phyloP scores from a whole-genome alignment of 1,140 invertebrate genomes.

The Chymomyza costata region DNA sequence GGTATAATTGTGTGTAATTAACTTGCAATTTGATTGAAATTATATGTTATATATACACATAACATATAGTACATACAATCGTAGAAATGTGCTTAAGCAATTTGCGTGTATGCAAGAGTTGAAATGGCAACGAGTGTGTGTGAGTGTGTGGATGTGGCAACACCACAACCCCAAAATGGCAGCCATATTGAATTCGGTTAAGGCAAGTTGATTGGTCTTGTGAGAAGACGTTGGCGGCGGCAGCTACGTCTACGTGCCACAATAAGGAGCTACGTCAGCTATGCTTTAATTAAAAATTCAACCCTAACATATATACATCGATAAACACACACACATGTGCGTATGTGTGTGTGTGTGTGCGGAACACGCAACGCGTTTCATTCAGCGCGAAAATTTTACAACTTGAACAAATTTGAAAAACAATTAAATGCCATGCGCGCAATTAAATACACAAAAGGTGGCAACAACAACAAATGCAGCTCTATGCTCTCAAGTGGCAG shows the following conservation, averaged over 20 bases:
- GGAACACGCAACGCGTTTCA: conserved; percentile 26
- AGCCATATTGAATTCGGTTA: conserved; percentile 61
- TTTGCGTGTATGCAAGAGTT: conserved; percentile 53
- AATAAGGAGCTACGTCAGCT: background rate
- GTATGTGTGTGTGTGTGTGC: conserved; percentile 7
- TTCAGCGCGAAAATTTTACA: conserved; percentile 55
- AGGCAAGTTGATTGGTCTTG: conserved; percentile 32
- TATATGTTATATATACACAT: conserved; percentile 40
- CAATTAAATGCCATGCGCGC: conserved; percentile 73
- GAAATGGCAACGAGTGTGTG: too few relatives aligned
- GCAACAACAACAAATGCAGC: conserved; percentile 45
- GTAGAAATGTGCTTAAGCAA: conserved; percentile 48
- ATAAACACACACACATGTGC: conserved; percentile 15
- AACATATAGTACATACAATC: conserved; percentile 1
- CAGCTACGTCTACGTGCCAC: conserved; percentile 39
- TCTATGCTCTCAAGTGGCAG: conserved; percentile 55
- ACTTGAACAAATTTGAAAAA: conserved; percentile 72
- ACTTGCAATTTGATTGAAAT: conserved; percentile 71
- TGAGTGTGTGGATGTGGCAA: background rate
- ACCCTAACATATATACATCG: conserved; percentile 33
- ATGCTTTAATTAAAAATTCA: conserved; percentile 73
- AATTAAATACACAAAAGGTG: conserved; percentile 73
- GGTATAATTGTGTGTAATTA: conserved; percentile 65
- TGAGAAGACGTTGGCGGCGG: conserved; percentile 40
- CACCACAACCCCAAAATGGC: conserved; percentile 28